Base-by-base conservation (phyloP, 1,140 invertebrate species). In the Conus ventricosus region DNA sequence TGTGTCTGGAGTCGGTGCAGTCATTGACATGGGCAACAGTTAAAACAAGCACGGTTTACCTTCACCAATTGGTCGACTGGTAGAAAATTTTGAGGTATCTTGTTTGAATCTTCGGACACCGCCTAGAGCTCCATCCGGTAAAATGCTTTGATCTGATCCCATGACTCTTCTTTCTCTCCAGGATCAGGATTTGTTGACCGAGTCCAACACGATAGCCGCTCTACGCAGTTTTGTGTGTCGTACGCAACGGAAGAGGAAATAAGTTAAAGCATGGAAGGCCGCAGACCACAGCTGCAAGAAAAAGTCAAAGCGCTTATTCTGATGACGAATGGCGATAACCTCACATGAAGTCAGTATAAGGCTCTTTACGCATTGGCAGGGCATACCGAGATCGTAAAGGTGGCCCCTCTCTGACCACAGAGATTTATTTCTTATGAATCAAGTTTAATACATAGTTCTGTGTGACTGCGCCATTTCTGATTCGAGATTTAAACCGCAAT, bases 21-120 rank as follows among this genome's bases (percentile, higher is more conserved):
- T 39, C 39, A 39, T 3, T 39, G 39, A 39, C 39, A 1, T 39
- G 39, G 39, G 39, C 39, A 39, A 39, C 39, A 39, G 39, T 39
- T 39, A 39, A 39, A 39, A 39, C 39, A 39, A 39, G 39, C 39
- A 39, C 39, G 39, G 39, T 39, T 84, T 88, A 92, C 93, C 91
- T 91, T 97, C 98, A 90, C 94, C 92, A 83, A 99, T 99, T 15
- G 98, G 98, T 90, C 97, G 96, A 94, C 98, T 98, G 2, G 98
- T 97, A 0, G 98, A 98, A 91, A 98, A 99, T 0, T 98, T 98
- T 92, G 99, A 98, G 93, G 95, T 93, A 92, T 95, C 94, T 89
- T 94, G 87, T 88, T 95, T 94, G 39, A 94, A 94, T 81, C 92
- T 91, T 10, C 94, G 87, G 23, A 60, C 91, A 81, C 93, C 93